Evolutionary conservation across 2,113 vertebrate genomes (phyloP).

Genomic region (Mesoclemmys tuberculata): DNA sequence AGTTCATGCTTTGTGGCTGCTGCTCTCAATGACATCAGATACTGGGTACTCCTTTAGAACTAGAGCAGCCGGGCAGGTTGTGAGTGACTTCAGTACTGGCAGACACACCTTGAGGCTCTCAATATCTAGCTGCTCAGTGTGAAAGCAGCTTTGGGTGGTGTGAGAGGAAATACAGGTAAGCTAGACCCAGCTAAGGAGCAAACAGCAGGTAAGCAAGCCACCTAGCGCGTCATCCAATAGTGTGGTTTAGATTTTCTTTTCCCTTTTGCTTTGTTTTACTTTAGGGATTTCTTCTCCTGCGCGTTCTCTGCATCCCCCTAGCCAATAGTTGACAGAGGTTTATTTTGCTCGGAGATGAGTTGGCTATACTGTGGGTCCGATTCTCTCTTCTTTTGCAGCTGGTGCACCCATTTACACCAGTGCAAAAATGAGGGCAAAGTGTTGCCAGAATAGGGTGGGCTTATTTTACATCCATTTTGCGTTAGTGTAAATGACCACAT

Average conservation of each 20-base stretch:
- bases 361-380: neutral
- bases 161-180: slow-evolving; percentile 51
- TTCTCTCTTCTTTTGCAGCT: fast-evolving
- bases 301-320: neutral
- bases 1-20: neutral
- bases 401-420: fast-evolving
- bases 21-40: slow-evolving; percentile 19
- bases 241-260: neutral
- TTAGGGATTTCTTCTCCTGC: fast-evolving
- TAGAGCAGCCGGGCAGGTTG: slow-evolving; percentile 13
- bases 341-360: neutral
- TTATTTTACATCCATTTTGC: neutral
- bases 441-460: neutral
- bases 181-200: neutral
- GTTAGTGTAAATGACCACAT: neutral
- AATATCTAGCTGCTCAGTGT: fast-evolving
- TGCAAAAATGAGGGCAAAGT: fast-evolving
- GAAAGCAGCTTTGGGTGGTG: neutral
- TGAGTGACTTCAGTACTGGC: slow-evolving; percentile 10
- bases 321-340: neutral
- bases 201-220: neutral
- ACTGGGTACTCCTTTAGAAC: slow-evolving; percentile 13
- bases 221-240: neutral
- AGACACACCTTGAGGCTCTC: neutral
- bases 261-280: neutral